A percentile compares a stretch with the other conserved stretches of the same genome.
Conservation (phyloP, 2,113 vertebrate species). For the Piaya cayana region DNA sequence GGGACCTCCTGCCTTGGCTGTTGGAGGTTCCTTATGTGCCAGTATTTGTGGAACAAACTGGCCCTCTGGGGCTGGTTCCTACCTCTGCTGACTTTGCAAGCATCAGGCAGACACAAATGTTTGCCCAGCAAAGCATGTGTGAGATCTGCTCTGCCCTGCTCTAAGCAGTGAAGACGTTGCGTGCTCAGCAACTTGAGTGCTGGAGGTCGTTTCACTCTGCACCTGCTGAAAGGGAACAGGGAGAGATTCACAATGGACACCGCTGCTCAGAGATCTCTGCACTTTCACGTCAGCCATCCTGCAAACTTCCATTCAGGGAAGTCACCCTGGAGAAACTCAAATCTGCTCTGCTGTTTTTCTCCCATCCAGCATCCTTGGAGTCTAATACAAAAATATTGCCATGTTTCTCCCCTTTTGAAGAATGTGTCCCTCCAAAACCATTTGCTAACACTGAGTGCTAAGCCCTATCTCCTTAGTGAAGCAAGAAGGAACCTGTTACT, state of each 20-base stretch:
- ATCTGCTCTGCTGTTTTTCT: background rate
- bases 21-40: background rate
- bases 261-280: background rate
- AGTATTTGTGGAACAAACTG: background rate
- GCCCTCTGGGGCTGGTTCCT: background rate
- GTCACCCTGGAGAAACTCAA: background rate
- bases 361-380: background rate
- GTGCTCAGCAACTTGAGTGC: background rate
- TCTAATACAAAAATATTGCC: background rate
- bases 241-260: background rate
- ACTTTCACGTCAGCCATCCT: background rate
- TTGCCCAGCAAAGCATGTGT: background rate
- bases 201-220: background rate
- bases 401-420: background rate
- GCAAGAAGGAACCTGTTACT: background rate
- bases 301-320: background rate
- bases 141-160: background rate
- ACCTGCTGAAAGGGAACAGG: background rate
- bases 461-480: background rate
- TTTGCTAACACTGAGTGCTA: background rate
- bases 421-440: background rate
- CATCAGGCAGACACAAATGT: background rate
- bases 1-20: background rate
- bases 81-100: background rate
- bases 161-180: rapidly evolving